These are phyloP conservation scores for Plecotus auritus DNA, from an alignment of 2,113 vertebrate species.

Conservation along the genomic window DNA sequence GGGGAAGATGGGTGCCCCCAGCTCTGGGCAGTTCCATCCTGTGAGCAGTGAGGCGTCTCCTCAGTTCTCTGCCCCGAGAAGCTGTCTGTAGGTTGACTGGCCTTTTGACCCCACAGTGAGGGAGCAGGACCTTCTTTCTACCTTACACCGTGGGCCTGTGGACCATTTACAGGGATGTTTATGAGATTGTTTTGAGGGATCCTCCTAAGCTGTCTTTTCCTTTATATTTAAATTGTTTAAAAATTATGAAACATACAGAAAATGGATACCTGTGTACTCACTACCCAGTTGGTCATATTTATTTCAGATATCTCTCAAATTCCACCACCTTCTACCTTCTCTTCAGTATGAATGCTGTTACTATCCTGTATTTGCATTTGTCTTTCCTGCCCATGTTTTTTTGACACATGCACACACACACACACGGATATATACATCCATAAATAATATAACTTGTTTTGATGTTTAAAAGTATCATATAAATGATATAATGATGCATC, in stretches of 20 bases:
- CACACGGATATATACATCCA: not conserved
- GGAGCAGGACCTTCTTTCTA: not conserved
- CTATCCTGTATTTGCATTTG: not conserved
- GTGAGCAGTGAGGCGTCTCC: not conserved
- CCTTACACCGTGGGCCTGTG: not conserved
- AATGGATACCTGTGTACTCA: not conserved
- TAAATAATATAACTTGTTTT: not conserved
- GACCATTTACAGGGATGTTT: too few species aligned
- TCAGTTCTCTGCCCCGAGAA: not conserved
- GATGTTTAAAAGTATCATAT: not conserved
- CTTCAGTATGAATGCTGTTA: not conserved
- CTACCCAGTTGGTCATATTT: not conserved
- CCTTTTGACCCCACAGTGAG: not conserved
- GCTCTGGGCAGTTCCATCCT: not conserved
- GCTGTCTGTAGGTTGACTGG: not conserved
- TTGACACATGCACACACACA: not conserved
- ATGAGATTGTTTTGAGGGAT: not conserved
- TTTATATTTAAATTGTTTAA: not conserved
- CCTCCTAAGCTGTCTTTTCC: not conserved
- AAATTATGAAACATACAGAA: not conserved
- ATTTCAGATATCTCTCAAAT: not conserved
- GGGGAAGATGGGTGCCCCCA: not conserved
- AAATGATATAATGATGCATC: not conserved
- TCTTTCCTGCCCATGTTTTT: not conserved
- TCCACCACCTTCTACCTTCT: not conserved